Percentiles rank a stretch among this genome's conserved stretches.
Conservation (phyloP, 2,888 invertebrate genomes). For the Mythimna impura region DNA sequence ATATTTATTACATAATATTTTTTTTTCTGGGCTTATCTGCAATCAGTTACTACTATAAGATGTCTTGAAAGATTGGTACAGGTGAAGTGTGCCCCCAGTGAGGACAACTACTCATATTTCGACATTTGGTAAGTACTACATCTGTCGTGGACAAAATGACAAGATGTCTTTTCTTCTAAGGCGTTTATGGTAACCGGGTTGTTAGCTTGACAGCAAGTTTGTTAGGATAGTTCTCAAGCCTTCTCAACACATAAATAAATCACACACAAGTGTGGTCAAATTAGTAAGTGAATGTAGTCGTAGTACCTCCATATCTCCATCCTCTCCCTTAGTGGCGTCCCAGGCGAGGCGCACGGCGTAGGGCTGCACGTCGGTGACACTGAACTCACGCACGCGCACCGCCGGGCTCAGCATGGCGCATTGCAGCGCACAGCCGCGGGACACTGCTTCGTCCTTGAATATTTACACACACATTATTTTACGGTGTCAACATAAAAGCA, state of each 20-base stretch:
- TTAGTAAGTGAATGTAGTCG: background rate
- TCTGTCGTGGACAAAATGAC: too few species aligned
- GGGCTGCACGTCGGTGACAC: slow-evolving; percentile 97
- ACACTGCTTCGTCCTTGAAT: slow-evolving; percentile 96
- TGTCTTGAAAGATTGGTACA: too few species aligned
- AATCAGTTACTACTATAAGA: too few species aligned
- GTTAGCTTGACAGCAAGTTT: too few species aligned
- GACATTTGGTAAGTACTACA: too few species aligned
- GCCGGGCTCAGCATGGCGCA: slow-evolving; percentile 99
- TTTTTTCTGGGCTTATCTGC: too few species aligned
- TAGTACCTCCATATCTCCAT: slow-evolving; percentile 97
- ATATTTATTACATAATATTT: background rate
- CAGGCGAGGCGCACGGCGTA: slow-evolving; percentile 96
- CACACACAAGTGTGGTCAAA: background rate
- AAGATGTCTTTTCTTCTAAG: too few species aligned
- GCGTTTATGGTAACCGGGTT: too few species aligned
- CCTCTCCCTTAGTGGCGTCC: slow-evolving; percentile 92
- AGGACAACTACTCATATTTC: too few species aligned
- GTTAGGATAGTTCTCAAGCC: too few species aligned
- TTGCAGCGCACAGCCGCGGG: slow-evolving; percentile 98
- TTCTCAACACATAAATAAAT: too few species aligned
- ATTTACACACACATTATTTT: slow-evolving; percentile 1
- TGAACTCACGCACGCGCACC: slow-evolving; percentile 98
- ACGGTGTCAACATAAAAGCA: background rate
- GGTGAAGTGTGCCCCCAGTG: too few species aligned